These are phyloP conservation scores for Caerostris darwini DNA, from an alignment of 1,140 invertebrate species.

Conservation along the genomic window DNA sequence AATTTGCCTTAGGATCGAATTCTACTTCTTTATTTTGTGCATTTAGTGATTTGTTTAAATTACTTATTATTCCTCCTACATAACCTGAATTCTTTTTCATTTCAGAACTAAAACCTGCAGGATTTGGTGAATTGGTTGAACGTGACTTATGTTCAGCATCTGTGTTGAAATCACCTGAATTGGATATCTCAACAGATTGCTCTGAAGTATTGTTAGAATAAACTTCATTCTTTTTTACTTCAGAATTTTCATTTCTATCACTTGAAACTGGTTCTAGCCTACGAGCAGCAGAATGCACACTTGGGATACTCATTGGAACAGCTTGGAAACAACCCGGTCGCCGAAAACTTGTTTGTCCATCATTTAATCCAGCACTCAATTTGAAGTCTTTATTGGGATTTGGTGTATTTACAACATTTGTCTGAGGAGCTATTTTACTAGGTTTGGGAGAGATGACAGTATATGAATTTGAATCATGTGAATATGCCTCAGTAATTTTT, in stretches of 20 bases:
- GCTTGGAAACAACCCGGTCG: constrained; percentile 70
- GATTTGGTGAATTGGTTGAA: background rate
- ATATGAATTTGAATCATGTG: constrained; percentile 43
- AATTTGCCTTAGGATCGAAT: background rate
- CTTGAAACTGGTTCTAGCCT: constrained; percentile 19
- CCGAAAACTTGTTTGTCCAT: constrained; percentile 20
- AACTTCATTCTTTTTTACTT: background rate
- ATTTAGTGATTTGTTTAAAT: constrained; percentile 62
- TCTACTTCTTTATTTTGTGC: constrained; percentile 33
- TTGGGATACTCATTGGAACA: constrained; percentile 65
- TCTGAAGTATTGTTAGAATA: background rate
- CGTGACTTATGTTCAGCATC: background rate
- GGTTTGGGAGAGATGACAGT: constrained; percentile 66
- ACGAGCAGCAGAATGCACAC: constrained; percentile 47
- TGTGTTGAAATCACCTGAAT: background rate
- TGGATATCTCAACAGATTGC: background rate
- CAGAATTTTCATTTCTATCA: constrained; percentile 16
- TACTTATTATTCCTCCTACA: constrained; percentile 58
- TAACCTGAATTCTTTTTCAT: constrained; percentile 17
- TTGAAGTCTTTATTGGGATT: constrained; percentile 32
- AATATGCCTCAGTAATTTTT: background rate
- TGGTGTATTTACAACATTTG: background rate
- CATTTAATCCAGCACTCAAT: background rate
- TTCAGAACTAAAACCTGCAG: background rate
- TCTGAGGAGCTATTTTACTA: constrained; percentile 55